Percentiles rank a stretch among this genome's conserved stretches.
Conservation (phyloP, 92 coral and sea anemone genomes). For the Heteractis magnifica region DNA sequence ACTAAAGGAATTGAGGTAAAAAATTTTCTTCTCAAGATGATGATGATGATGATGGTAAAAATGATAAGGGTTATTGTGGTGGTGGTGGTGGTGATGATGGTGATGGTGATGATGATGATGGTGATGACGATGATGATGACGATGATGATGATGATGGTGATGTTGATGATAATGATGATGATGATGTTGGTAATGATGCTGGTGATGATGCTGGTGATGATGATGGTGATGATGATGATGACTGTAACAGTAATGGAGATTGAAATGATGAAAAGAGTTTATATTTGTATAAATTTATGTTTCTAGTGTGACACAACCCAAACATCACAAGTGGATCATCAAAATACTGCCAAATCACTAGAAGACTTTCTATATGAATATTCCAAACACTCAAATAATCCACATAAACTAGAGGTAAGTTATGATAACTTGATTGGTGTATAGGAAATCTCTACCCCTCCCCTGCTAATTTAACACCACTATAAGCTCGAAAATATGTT, state of each 20-base stretch:
- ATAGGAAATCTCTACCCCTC: too few relatives aligned
- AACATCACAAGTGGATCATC: conserved; percentile 13
- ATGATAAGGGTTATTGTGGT: too few relatives aligned
- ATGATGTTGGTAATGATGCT: not conserved
- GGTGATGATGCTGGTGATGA: not conserved
- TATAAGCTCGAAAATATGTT: too few relatives aligned
- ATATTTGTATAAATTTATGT: too few relatives aligned
- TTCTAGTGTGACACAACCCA: not conserved
- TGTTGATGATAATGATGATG: not conserved
- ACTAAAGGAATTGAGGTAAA: conserved; percentile 13
- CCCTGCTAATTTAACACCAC: too few relatives aligned
- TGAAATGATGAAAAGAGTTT: too few relatives aligned
- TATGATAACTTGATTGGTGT: too few relatives aligned
- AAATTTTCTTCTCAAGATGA: not conserved
- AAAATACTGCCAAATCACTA: conserved; percentile 54
- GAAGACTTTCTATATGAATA: conserved; percentile 81
- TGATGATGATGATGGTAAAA: not conserved
- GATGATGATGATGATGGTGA: not conserved
- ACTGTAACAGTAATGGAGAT: too few relatives aligned
- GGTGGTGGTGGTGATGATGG: too few relatives aligned
- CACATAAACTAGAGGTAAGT: conserved; percentile 71
- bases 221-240: not conserved
- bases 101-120: not conserved
- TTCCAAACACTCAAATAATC: conserved; percentile 53
- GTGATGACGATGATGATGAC: not conserved